Percentiles rank a stretch among this genome's conserved stretches.
phyloP scores from a whole-genome alignment of 1,140 invertebrate species.

The Diploscapter pachys region DNA sequence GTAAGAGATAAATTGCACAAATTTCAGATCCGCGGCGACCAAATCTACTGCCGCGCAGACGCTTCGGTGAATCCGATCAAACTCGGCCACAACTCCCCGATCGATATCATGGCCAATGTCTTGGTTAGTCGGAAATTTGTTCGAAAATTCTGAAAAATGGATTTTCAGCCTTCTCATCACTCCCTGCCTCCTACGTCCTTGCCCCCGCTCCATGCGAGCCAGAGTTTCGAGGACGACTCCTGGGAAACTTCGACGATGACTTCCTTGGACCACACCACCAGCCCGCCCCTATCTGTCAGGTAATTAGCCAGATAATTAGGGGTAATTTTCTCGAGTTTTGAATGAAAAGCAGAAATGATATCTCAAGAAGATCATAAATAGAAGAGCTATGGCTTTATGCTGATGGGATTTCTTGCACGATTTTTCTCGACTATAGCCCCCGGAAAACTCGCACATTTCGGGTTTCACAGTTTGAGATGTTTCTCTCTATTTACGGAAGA shows the following conservation, averaged over 20 bases:
- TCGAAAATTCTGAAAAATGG: neutral
- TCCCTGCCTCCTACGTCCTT: neutral
- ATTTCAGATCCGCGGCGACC: slow-evolving; percentile 6
- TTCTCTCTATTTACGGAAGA: too few species aligned
- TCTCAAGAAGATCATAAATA: slow-evolving; percentile 6
- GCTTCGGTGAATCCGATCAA: neutral
- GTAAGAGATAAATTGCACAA: slow-evolving; percentile 17
- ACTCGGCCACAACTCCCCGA: neutral
- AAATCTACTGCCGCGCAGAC: slow-evolving; percentile 16
- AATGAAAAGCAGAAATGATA: slow-evolving; percentile 5
- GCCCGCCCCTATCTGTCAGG: slow-evolving; percentile 21
- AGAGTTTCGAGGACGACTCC: slow-evolving; percentile 21
- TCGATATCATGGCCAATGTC: neutral
- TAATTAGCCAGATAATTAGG: slow-evolving; percentile 36
- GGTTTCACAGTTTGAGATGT: too few species aligned
- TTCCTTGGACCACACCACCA: slow-evolving; percentile 64
- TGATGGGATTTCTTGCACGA: neutral
- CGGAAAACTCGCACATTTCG: too few species aligned
- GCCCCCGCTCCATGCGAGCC: too few species aligned
- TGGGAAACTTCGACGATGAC: slow-evolving; percentile 41
- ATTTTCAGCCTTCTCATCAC: slow-evolving; percentile 8
- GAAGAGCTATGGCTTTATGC: neutral
- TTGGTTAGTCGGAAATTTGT: neutral
- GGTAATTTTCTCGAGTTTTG: slow-evolving; percentile 12
- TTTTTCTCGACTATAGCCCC: too few species aligned